Base-by-base conservation (phyloP, 2,797 vertebrate genomes). In the Cryptoblepharus egeriae region DNA sequence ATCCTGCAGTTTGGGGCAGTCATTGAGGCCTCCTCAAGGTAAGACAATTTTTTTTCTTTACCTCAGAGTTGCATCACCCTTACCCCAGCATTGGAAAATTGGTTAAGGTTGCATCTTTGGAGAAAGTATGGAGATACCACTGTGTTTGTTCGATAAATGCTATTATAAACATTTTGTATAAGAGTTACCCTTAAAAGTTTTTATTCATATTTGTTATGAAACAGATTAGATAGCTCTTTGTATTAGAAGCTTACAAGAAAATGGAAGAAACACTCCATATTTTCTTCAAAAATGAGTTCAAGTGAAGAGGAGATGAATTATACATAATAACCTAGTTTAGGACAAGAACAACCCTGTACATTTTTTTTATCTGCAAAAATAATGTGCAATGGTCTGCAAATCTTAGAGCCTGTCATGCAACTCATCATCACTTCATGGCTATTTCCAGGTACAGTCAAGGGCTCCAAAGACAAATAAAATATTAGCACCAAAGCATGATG, bases 221-320 rank as follows among this genome's bases (percentile, higher is more conserved):
- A 35, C 28, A 68, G 7, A 32, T 5, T 18, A 28, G 5, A 39
- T 30, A 58, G 3, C 3, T 42, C 9, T 52, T 65, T 75, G 16
- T n/a, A 63, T 58, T 30, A 80, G 82, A 72, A 1, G 12, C 28
- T 60, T 72, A 79, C 7, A 86, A 83, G 18, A 82, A 64, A 80
- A 8, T 63, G 3, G 26, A 77, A 70, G 69, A 11, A 64, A 18
- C 49, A 15, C 5, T 75, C 20, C 6, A 6, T 30, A 5, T 16
- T 61, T 45, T 61, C 11, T 60, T 55, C 5, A 77, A n/a, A 55
- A 35, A 60, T 20, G 28, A 37, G 9, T 68, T 79, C 39, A 68
- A 35, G 8, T 6, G 70, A 79, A n/a, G 20, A 26, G 2, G 10
- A 57, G 30, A 73, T 68, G 37, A 73, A 68, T 73, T 81, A 67